A percentile compares a stretch with the other conserved stretches of the same genome.
These are phyloP conservation scores for Cataglyphis cursor DNA, from an alignment of 2,888 invertebrate species.

Conservation along the genomic window DNA sequence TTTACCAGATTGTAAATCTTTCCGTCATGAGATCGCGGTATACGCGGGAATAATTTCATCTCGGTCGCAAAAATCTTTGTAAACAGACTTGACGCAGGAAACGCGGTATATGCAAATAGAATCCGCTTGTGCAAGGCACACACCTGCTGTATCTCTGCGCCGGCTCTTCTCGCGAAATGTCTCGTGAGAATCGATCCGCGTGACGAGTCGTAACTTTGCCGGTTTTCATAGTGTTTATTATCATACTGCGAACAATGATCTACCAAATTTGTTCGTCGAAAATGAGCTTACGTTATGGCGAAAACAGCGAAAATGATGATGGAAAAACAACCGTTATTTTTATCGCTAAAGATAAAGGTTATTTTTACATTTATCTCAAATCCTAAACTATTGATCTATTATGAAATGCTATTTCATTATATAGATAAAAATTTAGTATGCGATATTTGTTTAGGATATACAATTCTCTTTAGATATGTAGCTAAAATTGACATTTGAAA, in stretches of 20 bases:
- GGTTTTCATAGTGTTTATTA: slow-evolving; percentile 30
- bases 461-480: neutral
- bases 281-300: neutral
- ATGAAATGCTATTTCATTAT: neutral
- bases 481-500: neutral
- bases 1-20: slow-evolving; percentile 31
- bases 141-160: slow-evolving; percentile 19
- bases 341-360: neutral
- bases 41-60: slow-evolving; percentile 22
- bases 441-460: neutral
- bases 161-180: slow-evolving; percentile 19
- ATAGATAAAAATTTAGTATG: neutral
- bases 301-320: slow-evolving; percentile 7
- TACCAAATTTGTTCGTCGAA: slow-evolving; percentile 17
- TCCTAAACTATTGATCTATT: neutral
- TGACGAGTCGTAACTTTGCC: slow-evolving; percentile 24
- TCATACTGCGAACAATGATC: slow-evolving; percentile 8
- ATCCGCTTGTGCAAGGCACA: slow-evolving; percentile 8
- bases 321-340: neutral
- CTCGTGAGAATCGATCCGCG: slow-evolving; percentile 36
- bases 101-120: slow-evolving; percentile 39
- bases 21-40: slow-evolving; percentile 19
- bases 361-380: too few relatives aligned
- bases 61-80: slow-evolving; percentile 42
- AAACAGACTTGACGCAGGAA: slow-evolving; percentile 34